phyloP scores from a whole-genome alignment of 2,888 invertebrate species.

The Metacarcinus magister region DNA sequence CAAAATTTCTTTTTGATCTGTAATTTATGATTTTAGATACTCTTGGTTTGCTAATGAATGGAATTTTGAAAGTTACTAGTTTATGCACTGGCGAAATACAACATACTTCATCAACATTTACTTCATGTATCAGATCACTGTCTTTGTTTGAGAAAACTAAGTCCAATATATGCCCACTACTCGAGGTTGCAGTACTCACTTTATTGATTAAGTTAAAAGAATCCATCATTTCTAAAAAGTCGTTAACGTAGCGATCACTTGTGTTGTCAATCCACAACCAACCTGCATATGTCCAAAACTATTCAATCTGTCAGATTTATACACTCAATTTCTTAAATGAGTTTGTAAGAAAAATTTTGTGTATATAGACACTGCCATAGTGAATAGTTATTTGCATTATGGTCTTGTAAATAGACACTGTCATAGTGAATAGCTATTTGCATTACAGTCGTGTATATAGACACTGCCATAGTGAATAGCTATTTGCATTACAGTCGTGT shows the following conservation, averaged over 20 bases:
- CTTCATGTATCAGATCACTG: conserved; percentile 5
- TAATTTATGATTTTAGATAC: background rate
- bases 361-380: too few relatives aligned
- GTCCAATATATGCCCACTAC: conserved; percentile 6
- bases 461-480: too few relatives aligned
- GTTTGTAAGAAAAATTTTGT: background rate
- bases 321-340: background rate
- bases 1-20: conserved; percentile 40
- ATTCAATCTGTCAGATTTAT: background rate
- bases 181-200: background rate
- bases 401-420: too few relatives aligned
- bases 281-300: conserved; percentile 18
- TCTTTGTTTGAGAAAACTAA: conserved; percentile 11
- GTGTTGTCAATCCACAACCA: background rate
- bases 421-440: too few relatives aligned
- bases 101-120: background rate
- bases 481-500: too few relatives aligned
- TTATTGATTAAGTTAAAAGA: background rate
- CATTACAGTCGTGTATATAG: too few relatives aligned
- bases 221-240: conserved; percentile 16
- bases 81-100: background rate
- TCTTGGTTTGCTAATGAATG: background rate
- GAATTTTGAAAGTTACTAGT: conserved; percentile 6
- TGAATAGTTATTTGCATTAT: too few relatives aligned
- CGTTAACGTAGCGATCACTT: background rate